Evolutionary conservation across 1,140 invertebrate genomes (phyloP).

Genomic region (Drosophila quadrilineata): DNA sequence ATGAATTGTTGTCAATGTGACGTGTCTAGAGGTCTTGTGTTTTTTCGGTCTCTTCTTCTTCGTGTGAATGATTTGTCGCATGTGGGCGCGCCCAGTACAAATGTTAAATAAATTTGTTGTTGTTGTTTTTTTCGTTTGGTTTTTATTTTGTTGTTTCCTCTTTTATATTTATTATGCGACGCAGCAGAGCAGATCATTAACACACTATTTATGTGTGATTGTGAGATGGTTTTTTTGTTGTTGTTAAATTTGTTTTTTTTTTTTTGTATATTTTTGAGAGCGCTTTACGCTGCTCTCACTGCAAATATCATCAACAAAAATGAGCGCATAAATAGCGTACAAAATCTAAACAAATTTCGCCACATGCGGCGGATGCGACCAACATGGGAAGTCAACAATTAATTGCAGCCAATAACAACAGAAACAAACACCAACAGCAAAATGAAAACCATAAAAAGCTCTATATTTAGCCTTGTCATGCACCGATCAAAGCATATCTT

Average conservation of each 20-base stretch:
- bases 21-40: no score
- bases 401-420: constrained; percentile 25
- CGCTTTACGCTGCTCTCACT: constrained; percentile 1
- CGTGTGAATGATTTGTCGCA: constrained; percentile 27
- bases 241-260: no score
- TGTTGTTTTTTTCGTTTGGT: neutral
- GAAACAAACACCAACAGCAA: neutral
- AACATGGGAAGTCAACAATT: constrained; percentile 47
- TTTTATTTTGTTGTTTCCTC: constrained; percentile 13
- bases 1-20: no score
- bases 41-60: neutral
- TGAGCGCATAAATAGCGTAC: constrained; percentile 7
- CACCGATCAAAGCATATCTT: constrained; percentile 12
- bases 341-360: constrained; percentile 46
- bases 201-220: constrained; percentile 15
- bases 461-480: constrained; percentile 6
- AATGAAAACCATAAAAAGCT: constrained; percentile 17
- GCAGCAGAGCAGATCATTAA: constrained; percentile 62
- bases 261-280: neutral
- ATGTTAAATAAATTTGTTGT: no score
- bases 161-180: constrained; percentile 45
- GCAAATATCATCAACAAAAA: constrained; percentile 15
- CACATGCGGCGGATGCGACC: constrained; percentile 33
- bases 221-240: no score
- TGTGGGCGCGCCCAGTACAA: neutral